Conservation (phyloP, 1,140 invertebrate genomes). For the Penaeus japonicus region DNA sequence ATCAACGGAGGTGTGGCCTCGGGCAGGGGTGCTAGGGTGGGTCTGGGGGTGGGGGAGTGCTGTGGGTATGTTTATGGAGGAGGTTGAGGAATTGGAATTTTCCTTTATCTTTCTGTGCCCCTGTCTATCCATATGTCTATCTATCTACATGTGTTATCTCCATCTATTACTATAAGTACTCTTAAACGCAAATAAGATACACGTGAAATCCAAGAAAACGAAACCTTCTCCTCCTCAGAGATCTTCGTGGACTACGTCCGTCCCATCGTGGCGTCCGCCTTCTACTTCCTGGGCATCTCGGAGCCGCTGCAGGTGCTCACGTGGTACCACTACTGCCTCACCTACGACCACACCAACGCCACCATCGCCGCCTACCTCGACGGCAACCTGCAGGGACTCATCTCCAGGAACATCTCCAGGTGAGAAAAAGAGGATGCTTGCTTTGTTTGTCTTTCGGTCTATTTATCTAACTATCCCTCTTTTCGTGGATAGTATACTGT, state of each 20-base stretch:
- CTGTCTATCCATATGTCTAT: too few relatives aligned
- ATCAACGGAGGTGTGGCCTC: constrained; percentile 33
- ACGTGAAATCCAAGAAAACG: too few relatives aligned
- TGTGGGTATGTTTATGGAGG: background rate
- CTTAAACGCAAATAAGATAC: too few relatives aligned
- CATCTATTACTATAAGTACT: background rate
- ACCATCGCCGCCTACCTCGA: constrained; percentile 45
- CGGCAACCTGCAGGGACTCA: constrained; percentile 36
- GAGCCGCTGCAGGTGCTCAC: constrained; percentile 44
- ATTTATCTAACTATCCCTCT: background rate
- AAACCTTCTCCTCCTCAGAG: background rate
- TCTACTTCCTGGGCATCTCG: constrained; percentile 51
- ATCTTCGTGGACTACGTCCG: constrained; percentile 49
- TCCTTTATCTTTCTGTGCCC: background rate
- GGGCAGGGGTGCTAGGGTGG: background rate
- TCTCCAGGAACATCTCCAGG: constrained; percentile 47
- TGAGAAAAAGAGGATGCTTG: background rate
- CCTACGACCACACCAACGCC: constrained; percentile 36
- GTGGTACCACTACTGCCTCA: constrained; percentile 53
- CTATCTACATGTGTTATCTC: background rate
- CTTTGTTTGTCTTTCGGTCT: background rate
- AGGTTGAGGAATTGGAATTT: background rate
- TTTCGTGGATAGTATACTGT: background rate
- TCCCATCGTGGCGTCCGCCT: constrained; percentile 42
- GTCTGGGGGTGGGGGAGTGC: background rate